Evolutionary conservation across 2,113 vertebrate genomes (phyloP).

Genomic region (Polypterus bichir): DNA sequence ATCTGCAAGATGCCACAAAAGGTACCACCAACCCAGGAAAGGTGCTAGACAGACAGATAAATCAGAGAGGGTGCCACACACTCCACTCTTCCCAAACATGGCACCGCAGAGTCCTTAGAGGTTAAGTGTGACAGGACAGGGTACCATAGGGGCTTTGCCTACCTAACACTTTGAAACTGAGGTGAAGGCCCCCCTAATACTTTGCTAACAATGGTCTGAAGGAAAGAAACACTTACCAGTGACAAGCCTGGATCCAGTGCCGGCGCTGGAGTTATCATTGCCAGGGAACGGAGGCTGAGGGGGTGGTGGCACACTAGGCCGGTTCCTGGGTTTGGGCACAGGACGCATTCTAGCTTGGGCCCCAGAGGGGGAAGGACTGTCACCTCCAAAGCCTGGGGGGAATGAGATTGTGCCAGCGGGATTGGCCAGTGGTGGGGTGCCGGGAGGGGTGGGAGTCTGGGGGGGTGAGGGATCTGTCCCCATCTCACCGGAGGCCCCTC

Average conservation of each 20-base stretch:
- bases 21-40: neutral
- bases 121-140: neutral
- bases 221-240: slow-evolving; percentile 63
- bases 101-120: neutral
- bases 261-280: slow-evolving; percentile 27
- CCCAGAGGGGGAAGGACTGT: slow-evolving; percentile 13
- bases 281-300: slow-evolving; percentile 53
- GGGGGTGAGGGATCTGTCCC: slow-evolving; percentile 61
- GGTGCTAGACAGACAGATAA: neutral
- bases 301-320: slow-evolving; percentile 79
- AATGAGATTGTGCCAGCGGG: slow-evolving; percentile 10
- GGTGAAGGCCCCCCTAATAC: slow-evolving; percentile 8
- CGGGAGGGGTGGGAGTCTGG: slow-evolving; percentile 72
- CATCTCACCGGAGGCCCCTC: slow-evolving; percentile 29
- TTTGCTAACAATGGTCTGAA: slow-evolving; percentile 21
- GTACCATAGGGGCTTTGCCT: neutral
- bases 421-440: slow-evolving; percentile 63
- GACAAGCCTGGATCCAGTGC: slow-evolving; percentile 58
- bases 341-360: slow-evolving; percentile 63
- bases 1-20: neutral
- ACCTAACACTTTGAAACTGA: neutral
- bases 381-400: neutral
- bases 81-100: neutral
- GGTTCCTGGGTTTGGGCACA: slow-evolving; percentile 79
- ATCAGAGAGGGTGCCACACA: neutral